Base-by-base conservation (phyloP, 2,797 vertebrate genomes). In the Scolopax rusticola region DNA sequence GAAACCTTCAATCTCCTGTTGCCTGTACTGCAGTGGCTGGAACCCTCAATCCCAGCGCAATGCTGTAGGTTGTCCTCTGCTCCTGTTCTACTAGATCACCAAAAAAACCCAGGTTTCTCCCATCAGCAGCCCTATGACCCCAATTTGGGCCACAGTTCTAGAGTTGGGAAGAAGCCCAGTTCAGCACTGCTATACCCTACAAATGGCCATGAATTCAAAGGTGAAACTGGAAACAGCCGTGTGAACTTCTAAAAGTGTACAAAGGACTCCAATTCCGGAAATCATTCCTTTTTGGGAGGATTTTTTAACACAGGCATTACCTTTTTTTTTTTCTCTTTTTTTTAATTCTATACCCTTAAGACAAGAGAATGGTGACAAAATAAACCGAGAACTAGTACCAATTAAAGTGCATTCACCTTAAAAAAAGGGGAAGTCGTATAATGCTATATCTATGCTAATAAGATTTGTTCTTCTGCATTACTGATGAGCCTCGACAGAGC, bases 391-490 rank as follows among this genome's bases (percentile, higher is more conserved):
- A 28, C 15, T 74, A 71, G 56, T 74, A 60, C 9, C 19, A 77
- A 12, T 53, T 74, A 8, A 77, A 87, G 23, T 56, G 11, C 11
- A 9, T 68, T 94, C 40, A 61, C 41, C 53, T 61, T 87, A 21
- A 81, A 75, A 47, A 88, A 73, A 63, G 9, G 30, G 78, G 50
- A 3, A 59, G 27, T 38, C 30, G 23, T 36, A 8, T 76, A 60
- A 40, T 84, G 43, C 19, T 79, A 0, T 48, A 51, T 79, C 27
- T 92, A 1, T 68, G 7, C 82, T 90, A 92, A 20, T 81, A 87
- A 60, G n/a, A 38, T 84, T 81, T 69, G 9, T 83, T 92, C 32
- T 50, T 95, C 80, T 77, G 73, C 23, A 9, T 92, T 68, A 48
- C 45, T 28, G 12, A 59, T 87, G 69, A 81, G 33, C 14, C 36